Evolutionary conservation across 1,140 invertebrate species (phyloP).

Genomic region (Metopolophium dirhodum): DNA sequence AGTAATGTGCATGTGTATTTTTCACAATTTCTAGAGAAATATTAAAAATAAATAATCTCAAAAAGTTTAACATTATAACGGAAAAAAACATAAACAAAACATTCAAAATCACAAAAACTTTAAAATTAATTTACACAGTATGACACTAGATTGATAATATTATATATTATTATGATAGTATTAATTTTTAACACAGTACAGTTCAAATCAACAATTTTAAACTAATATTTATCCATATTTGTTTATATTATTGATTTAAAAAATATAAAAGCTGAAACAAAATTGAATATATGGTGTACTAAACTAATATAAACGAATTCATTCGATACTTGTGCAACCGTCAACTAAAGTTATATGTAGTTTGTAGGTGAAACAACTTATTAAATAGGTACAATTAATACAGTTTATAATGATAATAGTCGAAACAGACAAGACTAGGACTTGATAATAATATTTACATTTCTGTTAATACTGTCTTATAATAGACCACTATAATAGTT

Average conservation of each 20-base stretch:
- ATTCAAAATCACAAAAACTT: slow-evolving; percentile 13
- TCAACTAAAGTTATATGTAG: not conserved
- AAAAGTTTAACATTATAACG: not conserved
- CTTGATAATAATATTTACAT: not conserved
- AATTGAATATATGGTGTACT: not conserved
- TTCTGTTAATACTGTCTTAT: not conserved
- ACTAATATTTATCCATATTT: not conserved
- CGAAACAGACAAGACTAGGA: not conserved
- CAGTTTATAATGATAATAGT: not conserved
- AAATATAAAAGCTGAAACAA: not conserved
- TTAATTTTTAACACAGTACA: not conserved
- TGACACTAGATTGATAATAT: not conserved
- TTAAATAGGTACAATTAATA: no score
- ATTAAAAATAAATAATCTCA: not conserved
- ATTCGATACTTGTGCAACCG: not conserved
- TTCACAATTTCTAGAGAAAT: not conserved
- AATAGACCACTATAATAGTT: not conserved
- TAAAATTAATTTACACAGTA: not conserved
- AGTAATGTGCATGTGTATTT: not conserved
- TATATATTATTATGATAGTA: not conserved
- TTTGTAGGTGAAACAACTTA: no score
- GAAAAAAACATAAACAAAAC: not conserved
- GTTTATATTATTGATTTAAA: not conserved
- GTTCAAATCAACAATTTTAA: not conserved
- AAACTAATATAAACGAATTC: not conserved